These are phyloP conservation scores for Drosophila baimaii DNA, from an alignment of 1,140 invertebrate species.

Conservation along the genomic window DNA sequence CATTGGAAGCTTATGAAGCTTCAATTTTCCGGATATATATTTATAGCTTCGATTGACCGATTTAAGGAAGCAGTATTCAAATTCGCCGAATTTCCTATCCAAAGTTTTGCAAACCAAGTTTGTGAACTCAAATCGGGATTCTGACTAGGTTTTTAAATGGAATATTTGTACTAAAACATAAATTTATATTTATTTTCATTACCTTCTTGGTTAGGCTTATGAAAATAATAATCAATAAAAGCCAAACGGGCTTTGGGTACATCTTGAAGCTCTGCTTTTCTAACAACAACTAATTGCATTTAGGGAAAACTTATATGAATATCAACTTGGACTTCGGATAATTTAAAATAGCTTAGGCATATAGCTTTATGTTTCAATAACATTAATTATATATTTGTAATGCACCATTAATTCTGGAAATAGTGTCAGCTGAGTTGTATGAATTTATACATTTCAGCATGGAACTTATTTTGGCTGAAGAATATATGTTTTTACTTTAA, in stretches of 20 bases:
- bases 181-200: neutral
- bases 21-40: neutral
- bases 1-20: neutral
- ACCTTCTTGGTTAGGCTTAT: neutral
- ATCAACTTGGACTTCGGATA: no score
- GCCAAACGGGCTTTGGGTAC: neutral
- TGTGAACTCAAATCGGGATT: conserved; percentile 7
- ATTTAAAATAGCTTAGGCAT: conserved; percentile 7
- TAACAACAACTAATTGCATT: neutral
- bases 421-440: neutral
- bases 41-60: conserved; percentile 1
- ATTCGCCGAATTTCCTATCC: conserved; percentile 1
- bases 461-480: neutral
- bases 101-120: neutral
- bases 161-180: no score
- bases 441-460: neutral
- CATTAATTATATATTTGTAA: conserved; percentile 1
- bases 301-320: neutral
- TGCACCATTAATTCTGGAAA: neutral
- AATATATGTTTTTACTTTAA: neutral
- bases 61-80: neutral
- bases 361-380: neutral
- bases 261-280: neutral
- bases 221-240: neutral
- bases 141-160: neutral